Conservation (phyloP, 2,113 vertebrate species). For the Salvator merianae region DNA sequence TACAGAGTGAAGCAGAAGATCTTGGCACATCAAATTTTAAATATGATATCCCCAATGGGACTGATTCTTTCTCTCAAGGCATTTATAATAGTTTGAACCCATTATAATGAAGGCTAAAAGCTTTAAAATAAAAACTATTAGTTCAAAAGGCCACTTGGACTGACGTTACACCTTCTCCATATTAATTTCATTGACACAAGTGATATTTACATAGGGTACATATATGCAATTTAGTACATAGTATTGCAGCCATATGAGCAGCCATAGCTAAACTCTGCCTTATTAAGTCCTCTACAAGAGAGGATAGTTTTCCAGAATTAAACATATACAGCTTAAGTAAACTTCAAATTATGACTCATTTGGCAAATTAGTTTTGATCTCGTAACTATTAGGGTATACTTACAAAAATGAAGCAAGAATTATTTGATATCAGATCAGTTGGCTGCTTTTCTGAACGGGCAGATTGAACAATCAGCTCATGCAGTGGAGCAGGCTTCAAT, state of each 20-base stretch:
- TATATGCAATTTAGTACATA: no score
- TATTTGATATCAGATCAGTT: constrained; percentile 13
- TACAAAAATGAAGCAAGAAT: constrained; percentile 62
- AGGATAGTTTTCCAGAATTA: constrained; percentile 18
- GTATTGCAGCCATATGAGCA: neutral
- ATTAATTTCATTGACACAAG: neutral
- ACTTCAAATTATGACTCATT: neutral
- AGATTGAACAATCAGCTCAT: constrained; percentile 58
- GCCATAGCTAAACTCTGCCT: neutral
- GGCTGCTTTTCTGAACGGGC: constrained; percentile 39
- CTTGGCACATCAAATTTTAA: neutral
- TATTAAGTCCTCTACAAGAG: neutral
- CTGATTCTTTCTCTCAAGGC: neutral
- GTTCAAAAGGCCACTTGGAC: no score
- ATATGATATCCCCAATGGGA: neutral
- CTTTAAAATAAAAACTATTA: no score
- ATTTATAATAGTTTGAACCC: neutral
- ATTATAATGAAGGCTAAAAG: no score
- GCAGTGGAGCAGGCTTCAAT: constrained; percentile 45
- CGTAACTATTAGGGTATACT: constrained; percentile 26
- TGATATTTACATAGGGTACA: neutral
- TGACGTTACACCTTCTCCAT: neutral
- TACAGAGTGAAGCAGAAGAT: neutral
- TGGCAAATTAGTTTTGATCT: neutral
- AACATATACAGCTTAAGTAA: neutral